Percentiles rank a stretch among this genome's conserved stretches.
phyloP scores from a whole-genome alignment of 2,888 invertebrate genomes.

The Dendrolimus pini region DNA sequence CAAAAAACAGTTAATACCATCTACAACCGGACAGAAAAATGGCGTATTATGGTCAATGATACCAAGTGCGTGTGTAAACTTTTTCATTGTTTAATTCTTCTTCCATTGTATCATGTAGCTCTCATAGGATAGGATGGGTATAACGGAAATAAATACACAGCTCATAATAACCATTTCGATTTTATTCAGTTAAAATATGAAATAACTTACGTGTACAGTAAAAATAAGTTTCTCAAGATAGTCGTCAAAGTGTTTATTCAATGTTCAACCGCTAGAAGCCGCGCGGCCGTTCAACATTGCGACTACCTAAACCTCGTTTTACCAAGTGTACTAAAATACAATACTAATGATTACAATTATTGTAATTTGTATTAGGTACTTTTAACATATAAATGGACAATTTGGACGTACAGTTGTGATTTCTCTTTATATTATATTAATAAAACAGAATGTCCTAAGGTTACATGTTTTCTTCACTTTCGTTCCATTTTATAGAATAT shows the following conservation, averaged over 20 bases:
- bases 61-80: not conserved
- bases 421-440: slow-evolving; percentile 31
- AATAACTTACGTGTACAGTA: slow-evolving; percentile 75
- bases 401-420: slow-evolving; percentile 76
- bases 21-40: no score
- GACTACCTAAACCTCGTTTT: slow-evolving; percentile 47
- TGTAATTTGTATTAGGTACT: slow-evolving; percentile 74
- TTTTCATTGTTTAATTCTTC: no score
- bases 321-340: slow-evolving; percentile 64
- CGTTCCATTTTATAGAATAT: slow-evolving; percentile 53
- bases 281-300: slow-evolving; percentile 40
- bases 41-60: no score
- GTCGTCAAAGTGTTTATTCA: slow-evolving; percentile 56
- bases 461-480: slow-evolving; percentile 51
- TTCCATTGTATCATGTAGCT: no score
- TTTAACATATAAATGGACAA: slow-evolving; percentile 75
- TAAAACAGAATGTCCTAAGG: slow-evolving; percentile 37
- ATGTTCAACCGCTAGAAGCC: slow-evolving; percentile 47
- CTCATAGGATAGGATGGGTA: not conserved
- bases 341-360: slow-evolving; percentile 72
- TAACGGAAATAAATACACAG: slow-evolving; percentile 26
- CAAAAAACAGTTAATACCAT: no score
- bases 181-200: slow-evolving; percentile 77
- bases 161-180: slow-evolving; percentile 72
- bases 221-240: slow-evolving; percentile 72